Percentiles rank a stretch among this genome's conserved stretches.
Evolutionary conservation across 1,140 invertebrate species (phyloP).

Genomic region (Sycophila sp.): DNA sequence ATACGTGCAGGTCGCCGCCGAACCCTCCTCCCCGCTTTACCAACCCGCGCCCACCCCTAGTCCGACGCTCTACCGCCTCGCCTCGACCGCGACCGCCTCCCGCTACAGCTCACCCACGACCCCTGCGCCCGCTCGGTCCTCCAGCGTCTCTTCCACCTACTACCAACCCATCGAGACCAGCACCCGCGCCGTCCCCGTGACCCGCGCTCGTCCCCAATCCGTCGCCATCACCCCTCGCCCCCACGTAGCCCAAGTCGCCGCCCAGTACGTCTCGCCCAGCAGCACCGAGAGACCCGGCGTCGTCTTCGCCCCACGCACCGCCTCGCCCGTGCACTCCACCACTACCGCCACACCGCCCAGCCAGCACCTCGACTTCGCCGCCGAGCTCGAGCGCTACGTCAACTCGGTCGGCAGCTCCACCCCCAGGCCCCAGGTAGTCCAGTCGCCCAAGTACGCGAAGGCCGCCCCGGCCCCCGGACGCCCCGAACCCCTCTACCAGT

Average conservation of each 20-base stretch:
- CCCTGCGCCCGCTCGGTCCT: constrained; percentile 47
- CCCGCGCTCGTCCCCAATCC: constrained; percentile 64
- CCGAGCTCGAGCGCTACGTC: constrained; percentile 81
- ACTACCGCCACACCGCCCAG: constrained; percentile 57
- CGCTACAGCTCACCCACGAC: constrained; percentile 58
- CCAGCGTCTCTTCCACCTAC: constrained; percentile 50
- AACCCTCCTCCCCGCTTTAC: constrained; percentile 51
- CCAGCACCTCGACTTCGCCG: constrained; percentile 75
- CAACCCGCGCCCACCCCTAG: constrained; percentile 51
- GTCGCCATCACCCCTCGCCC: constrained; percentile 73
- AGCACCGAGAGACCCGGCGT: constrained; percentile 67
- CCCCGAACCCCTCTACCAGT: constrained; percentile 75
- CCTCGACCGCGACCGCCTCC: constrained; percentile 55
- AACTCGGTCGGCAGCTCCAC: constrained; percentile 73
- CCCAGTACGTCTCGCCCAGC: constrained; percentile 67
- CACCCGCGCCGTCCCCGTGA: constrained; percentile 55
- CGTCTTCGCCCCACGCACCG: constrained; percentile 52
- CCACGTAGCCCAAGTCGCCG: constrained; percentile 72
- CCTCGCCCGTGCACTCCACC: constrained; percentile 58
- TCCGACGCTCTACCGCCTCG: constrained; percentile 63
- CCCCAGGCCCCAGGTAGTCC: constrained; percentile 52
- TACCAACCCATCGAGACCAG: constrained; percentile 63
- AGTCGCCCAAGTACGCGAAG: constrained; percentile 53
- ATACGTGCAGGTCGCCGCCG: constrained; percentile 49
- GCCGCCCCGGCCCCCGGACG: constrained; percentile 52